phyloP scores from a whole-genome alignment of 1,140 invertebrate genomes.

The Drosophila sucinea region DNA sequence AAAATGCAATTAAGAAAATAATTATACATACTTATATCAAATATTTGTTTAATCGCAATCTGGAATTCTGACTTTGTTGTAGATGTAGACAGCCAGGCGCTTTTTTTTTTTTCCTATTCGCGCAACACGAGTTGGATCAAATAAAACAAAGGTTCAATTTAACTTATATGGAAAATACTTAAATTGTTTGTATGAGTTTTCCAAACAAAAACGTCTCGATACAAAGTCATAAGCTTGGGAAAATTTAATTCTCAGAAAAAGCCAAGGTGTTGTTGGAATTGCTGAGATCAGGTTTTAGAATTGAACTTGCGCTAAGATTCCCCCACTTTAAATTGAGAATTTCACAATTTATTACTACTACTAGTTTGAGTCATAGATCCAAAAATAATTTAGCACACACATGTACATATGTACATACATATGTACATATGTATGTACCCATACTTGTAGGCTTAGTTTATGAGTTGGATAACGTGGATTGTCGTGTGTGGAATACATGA shows the following conservation, averaged over 20 bases:
- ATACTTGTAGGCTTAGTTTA: not conserved
- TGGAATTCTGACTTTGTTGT: not conserved
- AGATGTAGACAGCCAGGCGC: not conserved
- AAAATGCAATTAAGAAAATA: not conserved
- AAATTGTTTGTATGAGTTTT: conserved; percentile 33
- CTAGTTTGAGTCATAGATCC: not conserved
- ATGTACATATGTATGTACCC: not conserved
- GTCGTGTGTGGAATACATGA: conserved; percentile 1
- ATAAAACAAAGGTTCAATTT: conserved; percentile 12
- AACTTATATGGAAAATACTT: conserved; percentile 18
- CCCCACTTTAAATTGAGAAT: conserved; percentile 22
- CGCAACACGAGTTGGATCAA: not conserved
- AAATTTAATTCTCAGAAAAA: conserved; percentile 47
- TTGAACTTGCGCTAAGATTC: conserved; percentile 4
- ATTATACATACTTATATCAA: not conserved
- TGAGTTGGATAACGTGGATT: not conserved
- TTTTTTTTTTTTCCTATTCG: not conserved
- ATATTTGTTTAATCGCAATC: conserved; percentile 4
- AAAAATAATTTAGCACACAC: not conserved
- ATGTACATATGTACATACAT: not conserved
- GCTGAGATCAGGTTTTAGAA: conserved; percentile 35
- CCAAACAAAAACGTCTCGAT: conserved; percentile 4
- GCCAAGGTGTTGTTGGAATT: conserved; percentile 15
- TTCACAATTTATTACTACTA: not conserved
- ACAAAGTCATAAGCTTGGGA: conserved; percentile 26